Evolutionary conservation across 2,113 vertebrate species (phyloP).

Genomic region (Coturnix japonica): DNA sequence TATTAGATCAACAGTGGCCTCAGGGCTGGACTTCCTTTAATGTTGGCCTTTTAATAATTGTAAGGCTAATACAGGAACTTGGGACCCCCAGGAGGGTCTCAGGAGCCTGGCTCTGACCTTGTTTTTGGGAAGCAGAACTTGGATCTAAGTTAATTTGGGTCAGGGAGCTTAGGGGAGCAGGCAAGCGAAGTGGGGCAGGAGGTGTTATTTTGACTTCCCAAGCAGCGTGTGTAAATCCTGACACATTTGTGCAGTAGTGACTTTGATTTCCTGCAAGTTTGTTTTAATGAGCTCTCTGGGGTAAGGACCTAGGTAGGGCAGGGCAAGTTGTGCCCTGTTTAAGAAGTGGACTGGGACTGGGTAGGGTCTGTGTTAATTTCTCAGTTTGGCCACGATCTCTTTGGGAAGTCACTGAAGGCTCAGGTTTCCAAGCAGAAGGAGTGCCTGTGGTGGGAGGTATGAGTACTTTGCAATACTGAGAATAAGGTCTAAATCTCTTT

Average conservation of each 20-base stretch:
- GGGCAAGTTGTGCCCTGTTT: background rate
- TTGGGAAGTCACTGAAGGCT: conserved; percentile 50
- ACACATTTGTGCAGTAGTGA: background rate
- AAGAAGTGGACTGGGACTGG: conserved; percentile 3
- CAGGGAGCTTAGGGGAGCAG: background rate
- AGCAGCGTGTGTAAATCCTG: conserved; percentile 56
- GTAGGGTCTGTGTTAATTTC: conserved; percentile 37
- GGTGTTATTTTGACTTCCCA: conserved; percentile 56
- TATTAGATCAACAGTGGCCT: conserved; percentile 73
- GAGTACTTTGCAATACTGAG: background rate
- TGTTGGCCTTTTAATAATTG: conserved; percentile 58
- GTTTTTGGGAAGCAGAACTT: background rate
- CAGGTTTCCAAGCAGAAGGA: conserved; percentile 8
- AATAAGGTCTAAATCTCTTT: background rate
- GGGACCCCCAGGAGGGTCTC: conserved; percentile 36
- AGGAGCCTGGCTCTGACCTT: conserved; percentile 26
- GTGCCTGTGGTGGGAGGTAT: background rate
- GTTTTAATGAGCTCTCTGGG: conserved; percentile 49
- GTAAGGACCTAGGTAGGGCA: background rate
- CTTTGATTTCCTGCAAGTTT: conserved; percentile 63
- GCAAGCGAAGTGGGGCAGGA: conserved; percentile 10
- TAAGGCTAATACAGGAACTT: conserved; percentile 56
- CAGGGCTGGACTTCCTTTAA: conserved; percentile 65
- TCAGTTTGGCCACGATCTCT: conserved; percentile 9
- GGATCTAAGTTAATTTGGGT: conserved; percentile 32